Evolutionary conservation across 2,113 vertebrate genomes (phyloP), one percentile per base, ranked within the genome.

Genomic region (Vireo altiloquus): DNA sequence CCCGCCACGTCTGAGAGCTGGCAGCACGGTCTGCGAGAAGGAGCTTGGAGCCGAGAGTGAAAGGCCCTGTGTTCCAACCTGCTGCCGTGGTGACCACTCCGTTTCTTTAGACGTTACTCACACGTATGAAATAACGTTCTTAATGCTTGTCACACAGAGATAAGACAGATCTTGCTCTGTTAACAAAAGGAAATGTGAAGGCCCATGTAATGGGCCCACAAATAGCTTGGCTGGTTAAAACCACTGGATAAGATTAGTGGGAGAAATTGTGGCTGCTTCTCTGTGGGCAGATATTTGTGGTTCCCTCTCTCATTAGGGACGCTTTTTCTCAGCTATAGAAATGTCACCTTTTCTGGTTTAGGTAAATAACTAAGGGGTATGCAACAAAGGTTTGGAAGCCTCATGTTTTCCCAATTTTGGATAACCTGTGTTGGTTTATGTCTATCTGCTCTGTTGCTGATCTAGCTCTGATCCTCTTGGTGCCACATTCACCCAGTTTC

Each of bases 1-100:
- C 61, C 35, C 2, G 1, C 17, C 19, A 21, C 0, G 2, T 76
- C 85, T 91, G 59, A 19, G 60, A 53, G 63, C 59, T 86, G 78
- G 74, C 87, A 85, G 57, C 76, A 42, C 0, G 0, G 37, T 49
- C 82, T 92, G 79, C 31, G 75, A 69, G 87, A 88, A 81, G 85
- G 68, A 75, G 65, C 42, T 85, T 63, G 16, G 46, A 35, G 74
- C 40, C 0, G 0, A 64, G 53, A 57, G 64, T 81, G 74, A 95
- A 96, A 96, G 92, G 84, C 47, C 42, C 64, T 92, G 94, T 90
- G 89, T 95, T 97, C 71, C 65, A 89, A 83, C 54, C 68, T 92
- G 86, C 85, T 74, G 35, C 71, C 4, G 16, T 13, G 5, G 66
- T 61, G 76, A 71, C 68, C 3, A 0, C 42, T 35, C 63, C 0